These are phyloP conservation scores for Phania funesta DNA, from an alignment of 2,888 invertebrate genomes.

Conservation along the genomic window DNA sequence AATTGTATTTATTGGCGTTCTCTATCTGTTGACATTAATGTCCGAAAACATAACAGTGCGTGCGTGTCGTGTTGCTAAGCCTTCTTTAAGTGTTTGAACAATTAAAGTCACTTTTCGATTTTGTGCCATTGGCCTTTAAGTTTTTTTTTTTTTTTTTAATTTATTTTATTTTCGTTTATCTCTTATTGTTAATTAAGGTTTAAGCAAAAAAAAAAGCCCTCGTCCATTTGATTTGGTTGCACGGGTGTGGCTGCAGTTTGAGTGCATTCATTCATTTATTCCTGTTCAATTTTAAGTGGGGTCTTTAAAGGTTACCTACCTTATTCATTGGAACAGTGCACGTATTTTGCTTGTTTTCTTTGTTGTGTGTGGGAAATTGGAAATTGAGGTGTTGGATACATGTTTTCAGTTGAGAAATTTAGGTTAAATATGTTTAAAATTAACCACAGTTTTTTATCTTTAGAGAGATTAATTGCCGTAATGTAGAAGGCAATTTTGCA, in stretches of 20 bases:
- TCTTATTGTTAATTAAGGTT: constrained; percentile 15
- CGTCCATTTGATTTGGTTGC: constrained; percentile 29
- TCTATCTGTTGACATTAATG: constrained; percentile 46
- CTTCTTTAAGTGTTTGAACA: neutral
- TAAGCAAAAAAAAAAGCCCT: constrained; percentile 9
- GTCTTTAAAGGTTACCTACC: constrained; percentile 33
- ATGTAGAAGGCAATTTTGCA: neutral
- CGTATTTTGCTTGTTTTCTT: neutral
- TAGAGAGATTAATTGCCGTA: constrained; percentile 1
- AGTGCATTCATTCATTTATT: constrained; percentile 14
- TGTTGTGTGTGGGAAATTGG: constrained; percentile 15
- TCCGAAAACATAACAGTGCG: constrained; percentile 7
- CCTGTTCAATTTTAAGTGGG: constrained; percentile 4
- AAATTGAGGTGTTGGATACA: neutral
- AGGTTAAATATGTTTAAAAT: constrained; percentile 27
- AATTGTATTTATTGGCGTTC: neutral
- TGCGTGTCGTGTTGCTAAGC: constrained; percentile 42
- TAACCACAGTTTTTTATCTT: constrained; percentile 5
- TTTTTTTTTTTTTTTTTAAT: neutral
- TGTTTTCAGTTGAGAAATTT: constrained; percentile 27
- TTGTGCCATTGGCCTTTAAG: constrained; percentile 45
- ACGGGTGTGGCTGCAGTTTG: constrained; percentile 29
- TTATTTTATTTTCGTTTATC: neutral
- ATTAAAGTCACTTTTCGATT: constrained; percentile 9
- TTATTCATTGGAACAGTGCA: neutral